A percentile compares a stretch with the other conserved stretches of the same genome.
phyloP scores from a whole-genome alignment of 2,113 vertebrate species.

The Hemichromis elongatus region DNA sequence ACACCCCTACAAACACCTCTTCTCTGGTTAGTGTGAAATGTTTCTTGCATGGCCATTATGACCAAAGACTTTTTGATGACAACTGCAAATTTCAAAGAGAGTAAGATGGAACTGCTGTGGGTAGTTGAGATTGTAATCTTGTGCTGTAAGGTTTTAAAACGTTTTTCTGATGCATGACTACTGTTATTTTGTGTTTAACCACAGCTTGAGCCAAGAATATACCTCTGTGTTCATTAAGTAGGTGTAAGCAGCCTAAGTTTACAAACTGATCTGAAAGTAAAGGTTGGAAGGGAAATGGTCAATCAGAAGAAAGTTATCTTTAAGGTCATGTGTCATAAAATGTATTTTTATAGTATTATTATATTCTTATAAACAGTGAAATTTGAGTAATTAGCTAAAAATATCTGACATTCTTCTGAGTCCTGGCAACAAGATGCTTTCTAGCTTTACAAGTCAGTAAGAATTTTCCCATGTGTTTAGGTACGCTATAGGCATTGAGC shows the following conservation, averaged over 20 bases:
- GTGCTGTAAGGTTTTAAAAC: not conserved
- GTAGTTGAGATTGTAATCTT: not conserved
- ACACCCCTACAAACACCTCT: constrained; percentile 54
- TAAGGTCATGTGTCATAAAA: not conserved
- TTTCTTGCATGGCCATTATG: not conserved
- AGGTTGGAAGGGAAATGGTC: not conserved
- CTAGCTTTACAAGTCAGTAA: not conserved
- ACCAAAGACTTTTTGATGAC: not conserved
- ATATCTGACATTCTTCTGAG: not conserved
- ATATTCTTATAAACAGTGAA: not conserved
- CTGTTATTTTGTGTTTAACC: not conserved
- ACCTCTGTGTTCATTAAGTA: not conserved
- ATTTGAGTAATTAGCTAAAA: not conserved
- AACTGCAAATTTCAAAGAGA: not conserved
- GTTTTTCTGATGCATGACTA: not conserved
- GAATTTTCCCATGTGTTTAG: not conserved
- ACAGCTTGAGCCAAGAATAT: not conserved
- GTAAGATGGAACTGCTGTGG: not conserved
- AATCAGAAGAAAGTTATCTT: not conserved
- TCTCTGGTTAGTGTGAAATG: constrained; percentile 29
- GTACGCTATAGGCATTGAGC: not conserved
- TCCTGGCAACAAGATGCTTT: not conserved
- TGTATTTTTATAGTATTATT: not conserved
- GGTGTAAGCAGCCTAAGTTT: not conserved
- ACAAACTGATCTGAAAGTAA: not conserved